Evolutionary conservation across 2,888 invertebrate species (phyloP), one percentile per base, ranked within the genome.

Genomic region (Cryptops parisi): DNA sequence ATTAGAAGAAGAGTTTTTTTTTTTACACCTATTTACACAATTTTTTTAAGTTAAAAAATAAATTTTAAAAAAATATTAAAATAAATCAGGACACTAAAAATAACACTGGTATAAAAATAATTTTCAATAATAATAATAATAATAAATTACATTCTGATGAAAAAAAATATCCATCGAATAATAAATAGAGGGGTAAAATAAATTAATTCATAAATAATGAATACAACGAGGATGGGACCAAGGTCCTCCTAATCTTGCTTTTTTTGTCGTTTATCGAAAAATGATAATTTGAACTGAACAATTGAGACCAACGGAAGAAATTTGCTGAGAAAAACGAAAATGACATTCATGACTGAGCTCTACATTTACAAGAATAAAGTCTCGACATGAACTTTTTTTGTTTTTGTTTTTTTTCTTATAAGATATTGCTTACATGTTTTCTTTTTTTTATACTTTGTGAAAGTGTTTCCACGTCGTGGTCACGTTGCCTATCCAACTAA

Each of bases 331-430:
- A n/a, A n/a, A n/a, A n/a, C n/a, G n/a, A 33, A 9, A 15, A 33
- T 33, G 33, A 33, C 33, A 41, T 41, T 41, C 6, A 41, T 41
- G n/a, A 41, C 19, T 41, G 24, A 46, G 46, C 9, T 46, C 46
- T 46, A 46, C 46, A 46, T 5, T 12, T 46, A 46, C 46, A 46
- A 46, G 46, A 46, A 46, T 46, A 46, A 46, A 46, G 46, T 46
- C 23, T 46, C 46, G 23, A 46, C 46, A 23, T 46, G 46, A 46
- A 46, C 22, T 22, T 5, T 6, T 15, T 43, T 43, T 6, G 15
- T 15, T 43, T 15, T 17, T 15, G 43, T 17, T 43, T 43, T 15
- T 9, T 9, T 9, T 43, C 6, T 12, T 19, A 46, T 23, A 21
- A 46, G 46, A 22, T 46, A 23, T 23, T 46, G 46, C 46, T 41